A percentile compares a stretch with the other conserved stretches of the same genome.
These are phyloP conservation scores for Tinea semifulvella DNA, from an alignment of 2,888 invertebrate species.

Conservation along the genomic window DNA sequence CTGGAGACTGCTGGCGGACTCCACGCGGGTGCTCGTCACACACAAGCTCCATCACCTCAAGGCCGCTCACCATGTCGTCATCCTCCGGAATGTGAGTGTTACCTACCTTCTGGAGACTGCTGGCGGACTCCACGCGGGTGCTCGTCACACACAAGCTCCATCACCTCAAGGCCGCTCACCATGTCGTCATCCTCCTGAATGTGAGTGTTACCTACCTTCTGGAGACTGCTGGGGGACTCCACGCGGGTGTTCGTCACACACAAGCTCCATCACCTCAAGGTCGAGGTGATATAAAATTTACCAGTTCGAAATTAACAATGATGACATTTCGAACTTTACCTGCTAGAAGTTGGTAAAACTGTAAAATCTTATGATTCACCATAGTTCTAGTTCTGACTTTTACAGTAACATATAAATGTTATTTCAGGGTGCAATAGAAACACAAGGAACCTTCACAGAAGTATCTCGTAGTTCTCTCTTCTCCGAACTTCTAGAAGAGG, in stretches of 20 bases:
- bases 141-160: conserved; percentile 88
- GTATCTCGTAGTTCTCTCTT: conserved; percentile 62
- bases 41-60: conserved; percentile 84
- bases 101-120: no score
- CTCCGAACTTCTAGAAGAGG: conserved; percentile 53
- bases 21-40: conserved; percentile 81
- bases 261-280: conserved; percentile 79
- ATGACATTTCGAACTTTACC: no score
- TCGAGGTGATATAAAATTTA: no score
- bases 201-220: no score
- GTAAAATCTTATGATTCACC: no score
- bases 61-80: conserved; percentile 70
- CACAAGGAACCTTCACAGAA: conserved; percentile 62
- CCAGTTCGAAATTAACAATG: no score
- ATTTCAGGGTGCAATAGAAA: conserved; percentile 69
- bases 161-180: conserved; percentile 72
- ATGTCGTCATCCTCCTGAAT: no score
- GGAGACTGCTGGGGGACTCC: conserved; percentile 66
- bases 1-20: conserved; percentile 64
- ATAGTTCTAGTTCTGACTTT: no score
- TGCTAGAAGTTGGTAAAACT: no score
- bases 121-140: conserved; percentile 73
- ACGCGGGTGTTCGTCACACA: conserved; percentile 84
- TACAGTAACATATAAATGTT: no score
- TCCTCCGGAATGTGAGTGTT: conserved; percentile 73